Conservation (phyloP, 2,888 invertebrate genomes). For the Eudasyphora cyanicolor region DNA sequence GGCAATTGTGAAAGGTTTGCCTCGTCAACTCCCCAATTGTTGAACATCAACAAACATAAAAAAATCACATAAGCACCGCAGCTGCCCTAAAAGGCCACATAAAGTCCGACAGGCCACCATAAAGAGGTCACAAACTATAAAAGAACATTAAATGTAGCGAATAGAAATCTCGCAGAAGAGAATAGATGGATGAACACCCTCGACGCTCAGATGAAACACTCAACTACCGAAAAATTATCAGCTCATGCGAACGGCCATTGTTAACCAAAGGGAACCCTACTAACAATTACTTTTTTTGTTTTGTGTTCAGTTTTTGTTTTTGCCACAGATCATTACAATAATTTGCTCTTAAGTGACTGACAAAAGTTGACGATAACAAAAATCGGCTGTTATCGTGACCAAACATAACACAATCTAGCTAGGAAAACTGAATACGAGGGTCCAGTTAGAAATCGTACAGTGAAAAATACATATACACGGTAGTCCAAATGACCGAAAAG, state of each 20-base stretch:
- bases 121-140: neutral
- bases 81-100: neutral
- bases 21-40: neutral
- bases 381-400: neutral
- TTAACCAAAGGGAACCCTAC: neutral
- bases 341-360: slow-evolving; percentile 15
- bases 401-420: neutral
- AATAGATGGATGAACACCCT: neutral
- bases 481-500: too few relatives aligned
- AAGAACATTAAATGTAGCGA: neutral
- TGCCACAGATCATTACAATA: neutral
- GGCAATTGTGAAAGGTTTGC: neutral
- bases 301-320: neutral
- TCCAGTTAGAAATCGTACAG: too few relatives aligned
- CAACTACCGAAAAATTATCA: slow-evolving; percentile 18
- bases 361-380: neutral
- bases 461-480: too few relatives aligned
- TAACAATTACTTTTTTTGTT: neutral
- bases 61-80: neutral
- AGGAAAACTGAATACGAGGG: neutral
- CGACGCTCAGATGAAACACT: neutral
- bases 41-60: neutral
- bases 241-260: neutral
- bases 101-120: neutral
- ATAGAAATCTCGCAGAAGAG: neutral